These are phyloP conservation scores for Sterna hirundo DNA, from an alignment of 2,113 vertebrate genomes.

Conservation along the genomic window DNA sequence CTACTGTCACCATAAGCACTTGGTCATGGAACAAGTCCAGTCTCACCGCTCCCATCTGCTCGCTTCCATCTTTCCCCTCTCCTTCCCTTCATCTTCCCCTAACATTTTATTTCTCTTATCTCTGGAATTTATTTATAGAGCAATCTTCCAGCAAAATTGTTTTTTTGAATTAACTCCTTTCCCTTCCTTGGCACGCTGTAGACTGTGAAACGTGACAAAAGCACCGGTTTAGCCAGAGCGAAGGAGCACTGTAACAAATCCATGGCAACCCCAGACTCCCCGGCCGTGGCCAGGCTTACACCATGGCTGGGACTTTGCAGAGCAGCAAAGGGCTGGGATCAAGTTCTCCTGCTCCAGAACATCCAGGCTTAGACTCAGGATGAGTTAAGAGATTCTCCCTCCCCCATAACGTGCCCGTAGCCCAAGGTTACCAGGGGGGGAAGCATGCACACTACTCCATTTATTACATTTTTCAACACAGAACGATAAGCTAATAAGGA, in stretches of 20 bases:
- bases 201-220: neutral
- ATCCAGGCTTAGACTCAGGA: neutral
- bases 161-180: neutral
- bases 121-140: slow-evolving; percentile 7
- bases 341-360: neutral
- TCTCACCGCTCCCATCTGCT: neutral
- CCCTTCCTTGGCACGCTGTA: neutral
- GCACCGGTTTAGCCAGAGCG: neutral
- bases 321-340: neutral
- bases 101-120: slow-evolving; percentile 12
- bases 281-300: rapidly evolving
- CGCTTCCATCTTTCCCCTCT: neutral
- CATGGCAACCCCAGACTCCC: neutral
- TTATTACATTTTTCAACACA: neutral
- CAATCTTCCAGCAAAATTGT: neutral
- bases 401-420: rapidly evolving
- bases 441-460: rapidly evolving
- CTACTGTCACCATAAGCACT: neutral
- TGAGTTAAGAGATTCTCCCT: neutral
- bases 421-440: neutral
- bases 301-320: neutral
- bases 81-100: neutral
- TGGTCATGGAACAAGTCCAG: neutral
- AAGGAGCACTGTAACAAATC: neutral
- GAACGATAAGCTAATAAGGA: neutral